Evolutionary conservation across 2,797 vertebrate genomes (phyloP).

Genomic region (Malurus splendens): DNA sequence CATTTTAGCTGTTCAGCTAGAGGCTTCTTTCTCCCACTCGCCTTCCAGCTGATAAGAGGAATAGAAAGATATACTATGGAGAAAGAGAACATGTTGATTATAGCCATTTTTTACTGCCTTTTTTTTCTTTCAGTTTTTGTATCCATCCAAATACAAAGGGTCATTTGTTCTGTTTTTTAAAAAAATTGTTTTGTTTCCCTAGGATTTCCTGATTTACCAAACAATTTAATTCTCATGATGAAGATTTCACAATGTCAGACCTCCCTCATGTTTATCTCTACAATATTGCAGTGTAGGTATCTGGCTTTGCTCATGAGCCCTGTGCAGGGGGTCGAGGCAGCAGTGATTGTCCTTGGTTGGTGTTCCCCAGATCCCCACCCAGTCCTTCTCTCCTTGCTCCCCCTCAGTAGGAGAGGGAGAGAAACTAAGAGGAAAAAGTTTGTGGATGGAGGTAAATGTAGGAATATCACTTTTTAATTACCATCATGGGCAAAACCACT

Average conservation of each 20-base stretch:
- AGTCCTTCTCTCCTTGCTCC: background rate
- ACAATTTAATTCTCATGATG: background rate
- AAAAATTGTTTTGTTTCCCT: background rate
- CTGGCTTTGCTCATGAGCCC: background rate
- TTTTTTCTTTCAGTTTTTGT: background rate
- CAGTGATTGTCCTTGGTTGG: too few species aligned
- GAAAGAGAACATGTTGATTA: background rate
- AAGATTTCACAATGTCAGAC: background rate
- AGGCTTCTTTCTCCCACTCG: background rate
- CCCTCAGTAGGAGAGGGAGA: accelerated
- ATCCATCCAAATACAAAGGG: background rate
- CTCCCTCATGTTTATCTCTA: background rate
- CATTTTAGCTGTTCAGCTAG: background rate
- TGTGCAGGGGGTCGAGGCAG: background rate
- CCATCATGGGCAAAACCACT: background rate
- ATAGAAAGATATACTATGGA: background rate
- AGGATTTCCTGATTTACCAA: background rate
- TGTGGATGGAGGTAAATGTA: background rate
- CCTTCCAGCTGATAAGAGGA: background rate
- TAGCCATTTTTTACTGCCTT: background rate
- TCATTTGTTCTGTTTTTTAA: too few species aligned
- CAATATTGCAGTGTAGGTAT: background rate
- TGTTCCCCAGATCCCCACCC: background rate
- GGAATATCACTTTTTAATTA: background rate
- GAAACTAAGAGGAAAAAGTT: background rate